Evolutionary conservation across 2,797 vertebrate species (phyloP).

Genomic region (Dendrocincla tyrannina): DNA sequence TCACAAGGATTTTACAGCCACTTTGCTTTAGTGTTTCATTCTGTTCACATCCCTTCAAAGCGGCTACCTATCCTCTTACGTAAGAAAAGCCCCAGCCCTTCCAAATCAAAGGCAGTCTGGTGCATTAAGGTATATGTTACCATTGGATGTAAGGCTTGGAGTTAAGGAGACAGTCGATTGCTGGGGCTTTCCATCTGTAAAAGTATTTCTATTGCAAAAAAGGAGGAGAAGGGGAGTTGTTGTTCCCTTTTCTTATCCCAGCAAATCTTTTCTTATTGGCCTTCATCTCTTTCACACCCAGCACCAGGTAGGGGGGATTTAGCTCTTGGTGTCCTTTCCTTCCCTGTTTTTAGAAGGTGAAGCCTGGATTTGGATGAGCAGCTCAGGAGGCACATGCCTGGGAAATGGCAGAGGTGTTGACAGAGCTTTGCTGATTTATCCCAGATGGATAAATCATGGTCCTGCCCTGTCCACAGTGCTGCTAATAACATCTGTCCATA

Average conservation of each 20-base stretch:
- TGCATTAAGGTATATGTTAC: not conserved
- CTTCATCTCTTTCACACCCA: not conserved
- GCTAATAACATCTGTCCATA: not conserved
- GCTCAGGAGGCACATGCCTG: not conserved
- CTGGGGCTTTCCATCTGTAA: not conserved
- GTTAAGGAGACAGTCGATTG: not conserved
- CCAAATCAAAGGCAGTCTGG: not conserved
- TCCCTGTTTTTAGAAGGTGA: not conserved
- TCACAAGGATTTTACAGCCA: not conserved
- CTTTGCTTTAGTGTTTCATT: not conserved
- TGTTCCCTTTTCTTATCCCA: not conserved
- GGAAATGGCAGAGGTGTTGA: not conserved
- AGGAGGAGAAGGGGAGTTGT: not conserved
- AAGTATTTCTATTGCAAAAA: not conserved
- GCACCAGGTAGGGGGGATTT: not conserved
- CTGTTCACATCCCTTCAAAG: not conserved
- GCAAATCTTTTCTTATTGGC: not conserved
- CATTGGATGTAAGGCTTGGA: not conserved
- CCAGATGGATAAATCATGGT: not conserved
- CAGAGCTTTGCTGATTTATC: not conserved
- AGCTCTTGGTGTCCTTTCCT: not conserved
- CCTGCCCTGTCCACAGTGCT: not conserved
- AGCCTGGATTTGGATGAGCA: not conserved
- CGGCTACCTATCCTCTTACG: not conserved
- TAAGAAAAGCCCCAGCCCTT: not conserved